Base-by-base conservation (phyloP, 2,888 invertebrate species). In the Cantharis nigra region DNA sequence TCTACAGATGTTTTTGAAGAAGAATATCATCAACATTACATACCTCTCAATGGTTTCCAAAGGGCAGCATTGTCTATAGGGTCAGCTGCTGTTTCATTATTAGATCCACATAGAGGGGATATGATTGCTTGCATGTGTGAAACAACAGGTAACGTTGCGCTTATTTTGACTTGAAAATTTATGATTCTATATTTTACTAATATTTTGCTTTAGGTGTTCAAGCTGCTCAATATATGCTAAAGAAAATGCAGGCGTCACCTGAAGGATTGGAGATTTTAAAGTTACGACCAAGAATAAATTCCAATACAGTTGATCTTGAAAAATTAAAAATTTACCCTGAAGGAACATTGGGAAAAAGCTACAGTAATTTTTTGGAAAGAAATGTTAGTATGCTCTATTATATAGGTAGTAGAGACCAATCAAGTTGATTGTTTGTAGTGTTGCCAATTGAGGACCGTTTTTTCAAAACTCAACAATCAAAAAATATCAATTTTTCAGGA, bases 91-190 rank as follows among this genome's bases (percentile, higher is more conserved):
- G 91, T 96, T 73, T 93, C 97, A 0, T 89, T 99, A 65, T 84
- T 94, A 10, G 92, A 98, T 89, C 99, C 99, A 9, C 90, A 90
- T 76, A 90, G 95, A 79, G 95, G 92, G 16, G 98, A 99, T 86
- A 97, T 98, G 96, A 96, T 99, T 82, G 97, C 98, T 20, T 96
- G 97, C 81, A 91, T 98, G 82, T 98, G 97, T 0, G 98, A 99
- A 90, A 95, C 97, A 0, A 97, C 98, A 10, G 98, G 94, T 67
- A 83, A 86, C 63, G 2, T 4, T 62, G 23, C n/a, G 30, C 20
- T 26, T 18, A 33, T 4, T 5, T 62, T 63, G 14, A 30, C 11
- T 49, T 18, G 9, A 9, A 74, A 26, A 28, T 70, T 16, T 9
- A 33, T 18, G 3, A 11, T 69, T 14, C 3, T n/a, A 33, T 70